Conservation (phyloP, 2,888 invertebrate genomes). For the Microdon myrmicae region DNA sequence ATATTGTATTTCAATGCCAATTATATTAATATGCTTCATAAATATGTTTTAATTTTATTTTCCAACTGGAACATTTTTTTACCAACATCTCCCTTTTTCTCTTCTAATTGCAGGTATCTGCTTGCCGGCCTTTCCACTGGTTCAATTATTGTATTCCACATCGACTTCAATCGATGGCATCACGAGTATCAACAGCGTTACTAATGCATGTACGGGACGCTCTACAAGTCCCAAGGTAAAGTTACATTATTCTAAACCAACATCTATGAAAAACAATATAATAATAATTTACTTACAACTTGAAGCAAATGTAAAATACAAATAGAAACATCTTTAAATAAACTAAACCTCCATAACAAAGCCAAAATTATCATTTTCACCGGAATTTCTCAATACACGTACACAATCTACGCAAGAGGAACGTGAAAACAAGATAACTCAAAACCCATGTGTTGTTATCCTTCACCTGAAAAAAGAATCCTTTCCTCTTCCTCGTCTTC, state of each 20-base stretch:
- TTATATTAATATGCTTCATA: not conserved
- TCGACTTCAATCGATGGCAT: constrained; percentile 99
- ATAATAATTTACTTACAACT: constrained; percentile 22
- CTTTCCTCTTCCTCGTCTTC: not conserved
- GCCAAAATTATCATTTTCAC: constrained; percentile 50
- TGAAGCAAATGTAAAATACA: constrained; percentile 35
- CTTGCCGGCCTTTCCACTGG: constrained; percentile 97
- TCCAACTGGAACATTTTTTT: constrained; percentile 2
- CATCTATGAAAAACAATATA: constrained; percentile 44
- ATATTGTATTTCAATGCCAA: not conserved
- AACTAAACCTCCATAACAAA: constrained; percentile 49
- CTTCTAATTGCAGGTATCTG: constrained; percentile 77
- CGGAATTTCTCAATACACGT: constrained; percentile 44
- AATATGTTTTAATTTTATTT: not conserved
- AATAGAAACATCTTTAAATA: constrained; percentile 33
- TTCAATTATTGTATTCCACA: constrained; percentile 98
- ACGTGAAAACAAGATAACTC: no score
- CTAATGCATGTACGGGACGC: constrained; percentile 68
- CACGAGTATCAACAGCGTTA: constrained; percentile 96
- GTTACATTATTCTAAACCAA: constrained; percentile 49
- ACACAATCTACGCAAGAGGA: no score
- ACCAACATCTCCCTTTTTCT: constrained; percentile 1
- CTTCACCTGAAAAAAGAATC: no score
- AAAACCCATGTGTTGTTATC: no score
- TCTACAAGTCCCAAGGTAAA: constrained; percentile 44